Percentiles rank a stretch among this genome's conserved stretches.
Conservation (phyloP, 2,113 vertebrate genomes). For the Dipodomys stephensi region DNA sequence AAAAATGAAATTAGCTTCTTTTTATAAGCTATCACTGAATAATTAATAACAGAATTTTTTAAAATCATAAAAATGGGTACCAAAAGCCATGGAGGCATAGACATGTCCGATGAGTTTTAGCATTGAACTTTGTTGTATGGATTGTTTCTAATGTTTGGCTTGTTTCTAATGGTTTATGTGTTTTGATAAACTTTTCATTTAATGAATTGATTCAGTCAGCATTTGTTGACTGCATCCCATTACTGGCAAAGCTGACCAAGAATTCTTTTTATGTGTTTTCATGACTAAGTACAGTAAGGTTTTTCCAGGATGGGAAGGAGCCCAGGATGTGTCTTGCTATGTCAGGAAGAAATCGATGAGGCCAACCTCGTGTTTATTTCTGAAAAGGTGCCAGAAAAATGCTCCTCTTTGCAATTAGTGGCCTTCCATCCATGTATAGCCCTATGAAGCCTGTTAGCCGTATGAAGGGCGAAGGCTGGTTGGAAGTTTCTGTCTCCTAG, state of each 20-base stretch:
- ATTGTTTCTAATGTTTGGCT: neutral
- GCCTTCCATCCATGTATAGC: neutral
- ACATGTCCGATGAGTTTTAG: neutral
- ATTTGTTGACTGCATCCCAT: neutral
- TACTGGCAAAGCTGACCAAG: neutral
- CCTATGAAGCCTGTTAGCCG: neutral
- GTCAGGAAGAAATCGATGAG: neutral
- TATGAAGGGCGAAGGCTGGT: neutral
- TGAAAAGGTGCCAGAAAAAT: neutral
- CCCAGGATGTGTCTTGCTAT: fast-evolving
- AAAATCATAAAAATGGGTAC: too few species aligned
- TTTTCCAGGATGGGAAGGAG: neutral
- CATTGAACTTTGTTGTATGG: neutral
- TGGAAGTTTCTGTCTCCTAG: neutral
- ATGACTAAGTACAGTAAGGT: neutral
- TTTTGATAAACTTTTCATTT: neutral
- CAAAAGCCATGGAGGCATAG: neutral
- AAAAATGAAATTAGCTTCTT: neutral
- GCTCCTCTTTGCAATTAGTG: neutral
- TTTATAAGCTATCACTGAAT: neutral
- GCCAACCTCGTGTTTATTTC: neutral
- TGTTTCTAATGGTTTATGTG: neutral
- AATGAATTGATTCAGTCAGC: neutral
- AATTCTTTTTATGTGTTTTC: neutral
- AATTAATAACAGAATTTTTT: neutral